Evolutionary conservation across 2,888 invertebrate genomes (phyloP).

Genomic region (Meteorus colon): DNA sequence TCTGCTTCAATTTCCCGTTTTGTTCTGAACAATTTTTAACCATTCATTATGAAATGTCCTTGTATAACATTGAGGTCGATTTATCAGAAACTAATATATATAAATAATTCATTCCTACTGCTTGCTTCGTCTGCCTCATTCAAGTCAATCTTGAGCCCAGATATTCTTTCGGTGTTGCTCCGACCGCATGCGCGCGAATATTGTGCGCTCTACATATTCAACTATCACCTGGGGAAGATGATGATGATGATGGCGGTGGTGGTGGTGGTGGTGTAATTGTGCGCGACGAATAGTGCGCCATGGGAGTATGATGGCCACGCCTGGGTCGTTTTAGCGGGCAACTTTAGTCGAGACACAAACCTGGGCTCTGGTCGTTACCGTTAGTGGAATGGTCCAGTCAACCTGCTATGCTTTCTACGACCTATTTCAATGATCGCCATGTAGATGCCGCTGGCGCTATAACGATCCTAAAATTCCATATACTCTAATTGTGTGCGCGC

Average conservation of each 20-base stretch:
- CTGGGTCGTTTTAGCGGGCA: conserved; percentile 58
- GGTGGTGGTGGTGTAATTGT: conserved; percentile 46
- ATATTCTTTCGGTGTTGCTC: conserved; percentile 27
- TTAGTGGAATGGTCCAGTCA: conserved; percentile 71
- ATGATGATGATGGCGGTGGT: conserved; percentile 16
- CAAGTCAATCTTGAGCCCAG: conserved; percentile 23
- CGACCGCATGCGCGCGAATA: conserved; percentile 56
- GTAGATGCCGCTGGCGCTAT: conserved; percentile 73
- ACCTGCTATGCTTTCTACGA: conserved; percentile 65
- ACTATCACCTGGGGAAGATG: not conserved
- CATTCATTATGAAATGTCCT: conserved; percentile 1
- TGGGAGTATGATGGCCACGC: conserved; percentile 56
- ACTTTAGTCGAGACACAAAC: conserved; percentile 72
- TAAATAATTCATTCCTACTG: not conserved
- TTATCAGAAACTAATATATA: not conserved
- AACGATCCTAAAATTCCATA: conserved; percentile 63
- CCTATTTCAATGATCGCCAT: conserved; percentile 72
- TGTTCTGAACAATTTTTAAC: conserved; percentile 19
- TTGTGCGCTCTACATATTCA: conserved; percentile 1
- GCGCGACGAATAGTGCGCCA: conserved; percentile 43
- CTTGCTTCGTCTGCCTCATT: conserved; percentile 34
- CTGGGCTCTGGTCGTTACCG: conserved; percentile 70
- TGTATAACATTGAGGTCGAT: not conserved
- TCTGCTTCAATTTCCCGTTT: not conserved
- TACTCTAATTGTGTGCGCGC: conserved; percentile 50